Percentiles rank a stretch among this genome's conserved stretches.
These are phyloP conservation scores for Listrodromus nycthemerus DNA, from an alignment of 2,888 invertebrate species.

Conservation along the genomic window DNA sequence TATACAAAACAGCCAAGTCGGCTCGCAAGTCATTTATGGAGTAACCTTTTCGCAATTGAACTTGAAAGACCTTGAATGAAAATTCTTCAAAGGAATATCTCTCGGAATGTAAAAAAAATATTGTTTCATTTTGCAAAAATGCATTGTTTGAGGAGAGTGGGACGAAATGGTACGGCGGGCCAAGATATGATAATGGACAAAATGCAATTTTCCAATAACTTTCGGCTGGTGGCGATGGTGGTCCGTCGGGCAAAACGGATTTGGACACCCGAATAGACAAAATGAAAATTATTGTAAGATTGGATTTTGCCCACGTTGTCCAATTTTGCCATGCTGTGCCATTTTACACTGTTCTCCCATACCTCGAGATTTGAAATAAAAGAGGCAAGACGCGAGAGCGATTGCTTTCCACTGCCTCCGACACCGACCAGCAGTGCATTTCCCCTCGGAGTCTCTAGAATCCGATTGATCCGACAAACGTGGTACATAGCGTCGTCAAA, in stretches of 20 bases:
- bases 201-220: too few relatives aligned
- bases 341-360: too few relatives aligned
- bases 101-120: background rate
- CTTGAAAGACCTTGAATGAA: slow-evolving; percentile 90
- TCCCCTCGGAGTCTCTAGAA: slow-evolving; percentile 95
- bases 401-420: slow-evolving; percentile 98
- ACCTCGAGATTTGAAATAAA: slow-evolving; percentile 95
- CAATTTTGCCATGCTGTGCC: too few relatives aligned
- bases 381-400: slow-evolving; percentile 93
- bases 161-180: too few relatives aligned
- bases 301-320: too few relatives aligned
- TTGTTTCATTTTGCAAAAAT: too few relatives aligned
- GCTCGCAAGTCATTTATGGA: slow-evolving; percentile 92
- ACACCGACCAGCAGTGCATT: slow-evolving; percentile 97
- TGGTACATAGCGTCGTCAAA: slow-evolving; percentile 98
- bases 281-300: too few relatives aligned
- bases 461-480: slow-evolving; percentile 96
- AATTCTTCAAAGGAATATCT: background rate
- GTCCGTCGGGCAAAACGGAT: too few relatives aligned
- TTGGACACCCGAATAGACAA: too few relatives aligned
- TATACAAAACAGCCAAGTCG: slow-evolving; percentile 91
- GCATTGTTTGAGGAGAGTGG: too few relatives aligned
- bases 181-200: too few relatives aligned
- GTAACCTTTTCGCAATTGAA: slow-evolving; percentile 96
- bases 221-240: too few relatives aligned